A percentile compares a stretch with the other conserved stretches of the same genome.
Evolutionary conservation across 2,888 invertebrate species (phyloP).

Genomic region (Eupeodes latifasciatus): DNA sequence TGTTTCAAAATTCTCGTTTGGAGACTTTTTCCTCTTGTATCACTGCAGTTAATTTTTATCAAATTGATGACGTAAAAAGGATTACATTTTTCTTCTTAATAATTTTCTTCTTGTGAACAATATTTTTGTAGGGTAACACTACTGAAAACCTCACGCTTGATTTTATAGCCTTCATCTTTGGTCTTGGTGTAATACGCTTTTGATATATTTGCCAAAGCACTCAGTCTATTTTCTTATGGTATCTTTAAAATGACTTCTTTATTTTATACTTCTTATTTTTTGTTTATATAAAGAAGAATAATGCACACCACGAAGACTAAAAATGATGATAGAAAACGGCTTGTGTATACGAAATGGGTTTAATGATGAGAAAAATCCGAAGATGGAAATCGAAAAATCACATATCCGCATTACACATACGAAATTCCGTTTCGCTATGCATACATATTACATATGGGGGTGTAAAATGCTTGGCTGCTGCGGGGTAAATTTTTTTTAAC

Average conservation of each 20-base stretch:
- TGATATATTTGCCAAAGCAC: slow-evolving; percentile 66
- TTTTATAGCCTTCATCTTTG: not conserved
- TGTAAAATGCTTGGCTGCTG: not conserved
- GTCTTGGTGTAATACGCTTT: slow-evolving; percentile 10
- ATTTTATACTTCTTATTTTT: slow-evolving; percentile 18
- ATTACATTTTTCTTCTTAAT: too few species aligned
- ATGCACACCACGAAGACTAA: slow-evolving; percentile 21
- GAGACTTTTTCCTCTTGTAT: too few species aligned
- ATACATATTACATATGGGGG: not conserved
- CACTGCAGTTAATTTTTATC: too few species aligned
- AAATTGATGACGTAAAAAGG: too few species aligned
- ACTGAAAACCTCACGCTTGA: slow-evolving; percentile 29
- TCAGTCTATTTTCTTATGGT: slow-evolving; percentile 17
- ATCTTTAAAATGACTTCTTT: slow-evolving; percentile 39
- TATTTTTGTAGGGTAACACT: not conserved
- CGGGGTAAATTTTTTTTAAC: slow-evolving; percentile 30
- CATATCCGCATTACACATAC: not conserved
- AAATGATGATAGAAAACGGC: slow-evolving; percentile 52
- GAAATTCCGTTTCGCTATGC: not conserved
- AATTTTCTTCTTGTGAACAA: not conserved
- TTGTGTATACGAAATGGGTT: slow-evolving; percentile 47
- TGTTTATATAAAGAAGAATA: slow-evolving; percentile 46
- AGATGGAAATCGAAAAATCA: slow-evolving; percentile 64
- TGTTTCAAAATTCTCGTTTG: too few species aligned
- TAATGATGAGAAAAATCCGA: slow-evolving; percentile 70